phyloP scores from a whole-genome alignment of 2,113 vertebrate genomes.

The Piprites chloris region DNA sequence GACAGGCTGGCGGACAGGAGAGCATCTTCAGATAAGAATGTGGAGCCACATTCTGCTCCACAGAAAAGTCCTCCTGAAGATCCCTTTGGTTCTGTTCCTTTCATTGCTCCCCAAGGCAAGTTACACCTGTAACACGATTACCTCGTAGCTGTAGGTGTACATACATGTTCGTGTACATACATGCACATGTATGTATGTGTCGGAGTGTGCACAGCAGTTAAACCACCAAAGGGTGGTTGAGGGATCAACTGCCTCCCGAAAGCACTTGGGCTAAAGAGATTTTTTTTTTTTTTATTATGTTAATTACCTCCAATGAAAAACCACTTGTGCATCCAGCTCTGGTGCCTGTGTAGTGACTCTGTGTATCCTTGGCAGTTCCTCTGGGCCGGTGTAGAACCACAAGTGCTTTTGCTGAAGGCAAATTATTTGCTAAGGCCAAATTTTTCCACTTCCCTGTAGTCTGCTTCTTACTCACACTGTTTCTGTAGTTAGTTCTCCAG shows the following conservation, averaged over 20 bases:
- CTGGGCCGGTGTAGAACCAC: neutral
- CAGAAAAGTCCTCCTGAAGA: constrained; percentile 84
- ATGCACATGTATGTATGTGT: neutral
- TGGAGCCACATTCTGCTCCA: constrained; percentile 71
- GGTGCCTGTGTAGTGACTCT: neutral
- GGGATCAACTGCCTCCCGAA: neutral
- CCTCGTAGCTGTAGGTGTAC: neutral
- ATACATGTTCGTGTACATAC: neutral
- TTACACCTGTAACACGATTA: constrained; percentile 67
- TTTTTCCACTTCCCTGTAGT: neutral
- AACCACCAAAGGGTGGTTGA: neutral
- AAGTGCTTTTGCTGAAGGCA: neutral
- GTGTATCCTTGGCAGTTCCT: rapidly evolving
- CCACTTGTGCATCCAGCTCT: neutral
- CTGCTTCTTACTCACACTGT: neutral
- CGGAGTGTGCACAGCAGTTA: neutral
- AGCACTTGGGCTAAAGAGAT: neutral
- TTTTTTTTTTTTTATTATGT: neutral
- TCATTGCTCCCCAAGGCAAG: constrained; percentile 97
- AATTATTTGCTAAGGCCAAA: neutral
- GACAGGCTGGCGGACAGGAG: constrained; percentile 85
- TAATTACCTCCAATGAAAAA: neutral
- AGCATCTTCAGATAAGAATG: constrained; percentile 75
- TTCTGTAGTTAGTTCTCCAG: neutral
- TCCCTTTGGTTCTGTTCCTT: constrained; percentile 92